A percentile compares a stretch with the other conserved stretches of the same genome.
phyloP scores from a whole-genome alignment of 2,888 invertebrate species.

The Resseliella maxima region DNA sequence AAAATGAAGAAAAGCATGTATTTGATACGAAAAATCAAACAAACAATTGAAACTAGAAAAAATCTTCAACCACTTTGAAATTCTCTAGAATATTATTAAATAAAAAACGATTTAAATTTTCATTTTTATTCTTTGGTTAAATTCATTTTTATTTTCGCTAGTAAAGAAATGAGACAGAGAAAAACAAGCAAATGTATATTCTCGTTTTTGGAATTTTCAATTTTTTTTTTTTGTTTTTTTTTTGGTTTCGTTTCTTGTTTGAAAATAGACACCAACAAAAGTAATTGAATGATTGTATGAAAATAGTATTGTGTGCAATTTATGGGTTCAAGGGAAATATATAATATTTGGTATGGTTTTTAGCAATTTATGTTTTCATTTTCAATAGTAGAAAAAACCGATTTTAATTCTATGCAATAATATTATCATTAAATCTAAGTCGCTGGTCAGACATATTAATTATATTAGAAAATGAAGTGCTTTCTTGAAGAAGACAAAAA shows the following conservation, averaged over 20 bases:
- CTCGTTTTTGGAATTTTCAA: not conserved
- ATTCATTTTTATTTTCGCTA: not conserved
- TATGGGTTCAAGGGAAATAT: too few relatives aligned
- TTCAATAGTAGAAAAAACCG: slow-evolving; percentile 2
- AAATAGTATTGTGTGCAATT: not conserved
- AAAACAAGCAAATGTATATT: not conserved
- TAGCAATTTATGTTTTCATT: not conserved
- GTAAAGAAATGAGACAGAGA: slow-evolving; percentile 19
- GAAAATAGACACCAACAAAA: not conserved
- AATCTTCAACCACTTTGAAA: not conserved
- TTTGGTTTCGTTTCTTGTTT: not conserved
- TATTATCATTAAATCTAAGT: not conserved
- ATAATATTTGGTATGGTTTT: not conserved
- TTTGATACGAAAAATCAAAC: too few relatives aligned
- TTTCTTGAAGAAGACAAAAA: too few relatives aligned
- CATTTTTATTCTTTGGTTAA: not conserved
- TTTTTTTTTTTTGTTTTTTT: too few relatives aligned
- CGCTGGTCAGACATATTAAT: slow-evolving; percentile 20
- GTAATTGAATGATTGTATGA: not conserved
- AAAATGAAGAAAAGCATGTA: too few relatives aligned
- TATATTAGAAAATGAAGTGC: not conserved
- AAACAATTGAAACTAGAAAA: too few relatives aligned
- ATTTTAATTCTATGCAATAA: not conserved
- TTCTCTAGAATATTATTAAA: not conserved
- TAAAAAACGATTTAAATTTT: not conserved